A percentile compares a stretch with the other conserved stretches of the same genome.
phyloP scores from a whole-genome alignment of 2,797 vertebrate genomes.

The Alca torda region DNA sequence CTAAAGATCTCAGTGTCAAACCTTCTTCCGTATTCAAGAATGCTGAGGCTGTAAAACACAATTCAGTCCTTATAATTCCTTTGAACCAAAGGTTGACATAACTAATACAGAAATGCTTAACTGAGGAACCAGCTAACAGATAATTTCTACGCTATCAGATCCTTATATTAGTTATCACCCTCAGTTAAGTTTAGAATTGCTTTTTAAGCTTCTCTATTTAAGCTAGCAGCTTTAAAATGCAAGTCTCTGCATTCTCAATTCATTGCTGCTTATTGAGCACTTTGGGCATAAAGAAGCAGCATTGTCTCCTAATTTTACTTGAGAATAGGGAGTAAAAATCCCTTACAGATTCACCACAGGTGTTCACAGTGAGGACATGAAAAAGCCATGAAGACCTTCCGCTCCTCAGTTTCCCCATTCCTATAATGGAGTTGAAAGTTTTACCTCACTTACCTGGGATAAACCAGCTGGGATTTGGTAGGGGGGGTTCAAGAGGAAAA shows the following conservation, averaged over 20 bases:
- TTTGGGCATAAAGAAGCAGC: not conserved
- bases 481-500: not conserved
- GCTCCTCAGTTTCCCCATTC: not conserved
- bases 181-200: conserved; percentile 52
- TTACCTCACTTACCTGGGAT: not conserved
- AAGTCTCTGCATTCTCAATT: not conserved
- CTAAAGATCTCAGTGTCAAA: not conserved
- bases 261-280: not conserved
- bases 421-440: not conserved
- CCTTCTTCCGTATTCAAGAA: not conserved
- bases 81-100: not conserved
- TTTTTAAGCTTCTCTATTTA: conserved; percentile 48
- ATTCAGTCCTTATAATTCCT: not conserved
- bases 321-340: not conserved
- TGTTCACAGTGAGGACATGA: not conserved
- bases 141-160: conserved; percentile 51
- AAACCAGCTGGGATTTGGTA: not conserved
- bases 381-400: not conserved
- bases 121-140: conserved; percentile 17
- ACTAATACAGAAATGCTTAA: conserved; percentile 27
- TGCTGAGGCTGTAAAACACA: not conserved
- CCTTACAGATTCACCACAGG: not conserved
- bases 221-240: not conserved
- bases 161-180: conserved; percentile 38
- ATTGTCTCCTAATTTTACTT: not conserved